Evolutionary conservation across 2,113 vertebrate genomes (phyloP), one percentile per base, ranked within the genome.

Genomic region (Paraplagusia blochii): DNA sequence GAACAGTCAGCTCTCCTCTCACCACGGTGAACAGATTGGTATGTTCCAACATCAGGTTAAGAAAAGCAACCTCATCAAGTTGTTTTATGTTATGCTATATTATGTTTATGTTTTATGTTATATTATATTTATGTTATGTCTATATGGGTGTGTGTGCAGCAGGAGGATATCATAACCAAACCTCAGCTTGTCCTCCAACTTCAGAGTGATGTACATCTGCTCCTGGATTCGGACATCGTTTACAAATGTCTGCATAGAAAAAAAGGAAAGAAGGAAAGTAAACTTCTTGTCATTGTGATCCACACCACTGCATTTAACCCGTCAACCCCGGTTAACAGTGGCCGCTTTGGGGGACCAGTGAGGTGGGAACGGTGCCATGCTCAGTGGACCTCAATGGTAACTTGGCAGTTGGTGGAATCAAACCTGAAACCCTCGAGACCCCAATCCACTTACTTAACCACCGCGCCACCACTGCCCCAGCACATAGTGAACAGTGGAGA

Each of bases 121-220:
- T 38, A 38, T 38, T 29, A 29, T 29, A 6, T 29, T 29, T 29
- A 29, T 10, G 11, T 5, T 40, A 5, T 13, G 13, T 11, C 10
- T 11, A 1, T 40, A 10, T 12, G 13, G 11, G 38, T 40, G 11
- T 13, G 13, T 40, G 13, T 40, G 10, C 38, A 62, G 35, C 49
- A 11, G 87, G 95, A 99, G 96, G 97, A 99, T 99, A 99, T 99
- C 96, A 93, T 98, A 99, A 85, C 97, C 97, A 91, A 99, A 99
- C 90, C 96, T 92, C 79, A 99, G 81, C 81, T 96, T 98, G 87
- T 99, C 96, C 83, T 98, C 95, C 75, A 97, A 81, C 85, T 97
- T 99, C 83, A 99, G 88, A 47, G 94, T 98, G 79, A 98, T 93
- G 19, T 99, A 99, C 62, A 94, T 97, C 84, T 99, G 97, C 74